Conservation (phyloP, 2,888 invertebrate species). For the Pseudanteris insignis region DNA sequence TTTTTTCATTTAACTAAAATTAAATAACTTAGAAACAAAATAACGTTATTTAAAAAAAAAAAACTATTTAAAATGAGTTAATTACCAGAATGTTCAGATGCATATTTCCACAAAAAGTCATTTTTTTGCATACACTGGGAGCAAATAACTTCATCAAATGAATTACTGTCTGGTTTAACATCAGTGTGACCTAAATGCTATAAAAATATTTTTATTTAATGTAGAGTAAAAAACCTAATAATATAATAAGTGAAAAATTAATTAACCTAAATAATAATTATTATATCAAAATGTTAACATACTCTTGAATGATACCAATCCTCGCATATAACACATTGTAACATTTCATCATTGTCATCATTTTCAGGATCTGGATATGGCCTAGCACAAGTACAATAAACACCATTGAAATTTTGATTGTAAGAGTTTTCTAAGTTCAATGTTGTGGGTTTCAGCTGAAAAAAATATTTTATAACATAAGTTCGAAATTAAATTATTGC, state of each 20-base stretch:
- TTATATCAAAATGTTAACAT: constrained; percentile 29
- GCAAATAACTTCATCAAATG: constrained; percentile 85
- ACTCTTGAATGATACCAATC: constrained; percentile 94
- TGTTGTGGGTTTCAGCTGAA: constrained; percentile 69
- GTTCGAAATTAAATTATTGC: too few species aligned
- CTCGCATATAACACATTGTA: constrained; percentile 95
- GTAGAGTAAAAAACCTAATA: constrained; percentile 1
- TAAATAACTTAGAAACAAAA: too few species aligned
- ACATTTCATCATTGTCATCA: constrained; percentile 87
- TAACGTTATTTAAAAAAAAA: too few species aligned
- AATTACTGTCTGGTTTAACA: constrained; percentile 69
- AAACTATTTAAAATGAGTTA: too few species aligned
- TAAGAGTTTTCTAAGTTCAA: constrained; percentile 80
- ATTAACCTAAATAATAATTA: too few species aligned
- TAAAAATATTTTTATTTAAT: too few species aligned
- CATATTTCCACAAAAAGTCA: constrained; percentile 79
- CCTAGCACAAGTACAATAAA: constrained; percentile 89
- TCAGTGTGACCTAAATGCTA: constrained; percentile 74
- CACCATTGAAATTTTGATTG: constrained; percentile 93
- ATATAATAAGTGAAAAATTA: too few species aligned
- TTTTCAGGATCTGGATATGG: constrained; percentile 95
- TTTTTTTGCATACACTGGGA: constrained; percentile 79
- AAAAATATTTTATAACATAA: too few species aligned
- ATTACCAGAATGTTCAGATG: constrained; percentile 62
- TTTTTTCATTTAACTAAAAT: neutral